Evolutionary conservation across 2,797 vertebrate genomes (phyloP).

Genomic region (Enteromius trimaculatus): DNA sequence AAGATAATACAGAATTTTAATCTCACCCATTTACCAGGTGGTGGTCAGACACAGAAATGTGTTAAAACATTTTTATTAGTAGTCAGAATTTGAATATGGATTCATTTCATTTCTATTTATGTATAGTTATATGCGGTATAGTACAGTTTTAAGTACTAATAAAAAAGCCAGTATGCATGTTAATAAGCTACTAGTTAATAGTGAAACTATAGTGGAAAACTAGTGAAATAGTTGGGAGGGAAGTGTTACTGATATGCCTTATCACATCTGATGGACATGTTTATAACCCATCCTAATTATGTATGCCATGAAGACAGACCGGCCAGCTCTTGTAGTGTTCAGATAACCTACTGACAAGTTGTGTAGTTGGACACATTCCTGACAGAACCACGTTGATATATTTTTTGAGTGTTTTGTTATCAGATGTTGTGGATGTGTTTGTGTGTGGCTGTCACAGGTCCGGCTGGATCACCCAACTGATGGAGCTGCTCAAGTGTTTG

Average conservation of each 20-base stretch:
- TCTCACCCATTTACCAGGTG: background rate
- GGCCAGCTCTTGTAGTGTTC: background rate
- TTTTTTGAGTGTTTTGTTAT: background rate
- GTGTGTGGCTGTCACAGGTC: conserved; percentile 1
- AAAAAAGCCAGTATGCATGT: no score
- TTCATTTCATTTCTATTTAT: background rate
- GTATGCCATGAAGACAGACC: background rate
- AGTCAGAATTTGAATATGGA: background rate
- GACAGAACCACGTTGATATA: background rate
- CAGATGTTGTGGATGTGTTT: background rate
- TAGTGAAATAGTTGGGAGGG: no score
- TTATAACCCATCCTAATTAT: background rate
- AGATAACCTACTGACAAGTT: background rate
- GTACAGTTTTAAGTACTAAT: no score
- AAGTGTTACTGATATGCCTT: background rate
- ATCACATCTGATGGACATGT: background rate
- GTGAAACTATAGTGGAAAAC: no score
- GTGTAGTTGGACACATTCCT: background rate
- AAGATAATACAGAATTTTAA: background rate
- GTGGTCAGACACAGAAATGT: background rate
- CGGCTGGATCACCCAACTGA: background rate
- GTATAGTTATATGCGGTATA: no score
- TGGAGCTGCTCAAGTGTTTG: background rate
- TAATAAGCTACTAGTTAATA: background rate
- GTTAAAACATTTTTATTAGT: no score